phyloP scores from a whole-genome alignment of 2,797 vertebrate species.

The Propithecus deckenii region DNA sequence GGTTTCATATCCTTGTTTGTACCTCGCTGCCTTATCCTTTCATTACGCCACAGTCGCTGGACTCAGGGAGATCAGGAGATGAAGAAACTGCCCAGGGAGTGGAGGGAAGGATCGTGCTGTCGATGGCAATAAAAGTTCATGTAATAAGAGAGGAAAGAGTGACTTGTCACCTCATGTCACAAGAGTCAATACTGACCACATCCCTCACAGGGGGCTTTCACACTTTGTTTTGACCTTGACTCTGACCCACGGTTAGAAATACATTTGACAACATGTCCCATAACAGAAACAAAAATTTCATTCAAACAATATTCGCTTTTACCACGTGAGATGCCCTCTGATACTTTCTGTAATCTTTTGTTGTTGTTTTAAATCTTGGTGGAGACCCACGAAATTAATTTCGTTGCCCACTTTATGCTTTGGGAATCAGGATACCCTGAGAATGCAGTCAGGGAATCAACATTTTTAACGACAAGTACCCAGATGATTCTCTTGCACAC shows the following conservation, averaged over 20 bases:
- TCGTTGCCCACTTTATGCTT: not conserved
- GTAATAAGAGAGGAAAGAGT: constrained; percentile 2
- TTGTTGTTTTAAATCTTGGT: not conserved
- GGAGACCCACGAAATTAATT: not conserved
- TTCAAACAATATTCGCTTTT: not conserved
- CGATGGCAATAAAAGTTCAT: not conserved
- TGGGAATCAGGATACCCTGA: not conserved
- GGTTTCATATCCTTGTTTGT: not conserved
- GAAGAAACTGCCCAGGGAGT: not conserved
- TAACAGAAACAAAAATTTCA: not conserved
- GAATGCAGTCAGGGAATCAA: not conserved
- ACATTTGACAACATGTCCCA: not conserved
- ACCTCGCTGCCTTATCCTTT: not conserved
- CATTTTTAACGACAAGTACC: not conserved
- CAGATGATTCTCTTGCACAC: not conserved
- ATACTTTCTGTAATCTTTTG: not conserved
- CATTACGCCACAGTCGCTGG: not conserved
- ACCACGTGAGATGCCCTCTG: not conserved
- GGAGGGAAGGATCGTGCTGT: not conserved
- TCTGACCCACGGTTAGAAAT: constrained; percentile 15
- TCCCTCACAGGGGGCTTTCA: not conserved
- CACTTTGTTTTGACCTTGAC: not conserved
- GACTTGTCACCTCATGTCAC: not conserved
- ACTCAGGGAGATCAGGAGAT: not conserved
- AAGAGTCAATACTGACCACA: not conserved